These are phyloP conservation scores for Ennomos erosarius DNA, from an alignment of 2,888 invertebrate genomes.

Conservation along the genomic window DNA sequence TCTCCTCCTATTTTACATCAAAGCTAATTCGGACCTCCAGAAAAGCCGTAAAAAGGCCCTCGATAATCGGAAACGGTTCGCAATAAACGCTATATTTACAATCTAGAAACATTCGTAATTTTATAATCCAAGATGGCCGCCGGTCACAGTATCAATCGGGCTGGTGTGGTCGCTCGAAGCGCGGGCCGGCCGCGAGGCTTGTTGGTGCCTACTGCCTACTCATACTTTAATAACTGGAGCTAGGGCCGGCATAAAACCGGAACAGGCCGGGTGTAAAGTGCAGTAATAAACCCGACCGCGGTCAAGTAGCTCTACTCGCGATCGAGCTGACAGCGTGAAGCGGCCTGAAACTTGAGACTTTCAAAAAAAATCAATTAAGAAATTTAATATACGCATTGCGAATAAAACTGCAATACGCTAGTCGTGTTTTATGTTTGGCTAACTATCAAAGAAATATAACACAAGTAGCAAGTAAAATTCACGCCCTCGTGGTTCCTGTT, in stretches of 20 bases:
- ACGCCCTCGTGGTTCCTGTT: no score
- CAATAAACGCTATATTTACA: slow-evolving; percentile 36
- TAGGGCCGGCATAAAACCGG: slow-evolving; percentile 11
- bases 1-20: slow-evolving; percentile 31
- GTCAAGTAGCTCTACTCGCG: slow-evolving; percentile 7
- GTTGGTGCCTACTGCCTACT: slow-evolving; percentile 20
- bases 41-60: slow-evolving; percentile 29
- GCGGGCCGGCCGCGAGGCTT: background rate
- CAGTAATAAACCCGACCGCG: slow-evolving; percentile 16
- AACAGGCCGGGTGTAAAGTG: slow-evolving; percentile 20
- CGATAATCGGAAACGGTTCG: slow-evolving; percentile 29
- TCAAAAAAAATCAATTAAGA: slow-evolving; percentile 12
- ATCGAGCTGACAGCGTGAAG: slow-evolving; percentile 21
- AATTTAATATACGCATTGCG: background rate
- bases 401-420: no score
- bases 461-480: no score
- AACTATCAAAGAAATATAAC: no score
- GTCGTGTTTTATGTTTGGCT: no score
- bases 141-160: slow-evolving; percentile 27
- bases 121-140: slow-evolving; percentile 37
- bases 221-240: slow-evolving; percentile 29
- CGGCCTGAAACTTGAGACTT: slow-evolving; percentile 10
- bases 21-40: slow-evolving; percentile 28
- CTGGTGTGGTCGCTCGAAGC: background rate
- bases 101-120: slow-evolving; percentile 28